phyloP scores from a whole-genome alignment of 64 coral and sea anemone genomes.

The Porites lutea region DNA sequence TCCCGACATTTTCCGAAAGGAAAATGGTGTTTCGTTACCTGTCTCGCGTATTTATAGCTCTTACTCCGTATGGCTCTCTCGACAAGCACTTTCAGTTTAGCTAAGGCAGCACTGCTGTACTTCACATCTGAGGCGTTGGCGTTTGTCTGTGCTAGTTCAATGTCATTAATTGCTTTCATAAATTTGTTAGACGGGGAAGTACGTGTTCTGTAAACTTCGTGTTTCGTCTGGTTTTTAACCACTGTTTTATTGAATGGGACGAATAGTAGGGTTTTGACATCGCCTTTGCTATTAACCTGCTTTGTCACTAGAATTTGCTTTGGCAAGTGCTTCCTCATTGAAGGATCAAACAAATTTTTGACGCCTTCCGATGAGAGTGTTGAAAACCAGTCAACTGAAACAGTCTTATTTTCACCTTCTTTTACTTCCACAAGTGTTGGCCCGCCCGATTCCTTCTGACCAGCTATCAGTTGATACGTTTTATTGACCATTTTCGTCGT shows the following conservation, averaged over 20 bases:
- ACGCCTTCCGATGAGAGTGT: no score
- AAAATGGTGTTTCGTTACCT: not conserved
- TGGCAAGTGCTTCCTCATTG: not conserved
- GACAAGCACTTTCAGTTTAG: constrained; percentile 29
- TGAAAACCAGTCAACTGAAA: no score
- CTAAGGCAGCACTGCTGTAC: not conserved
- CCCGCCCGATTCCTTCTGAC: no score
- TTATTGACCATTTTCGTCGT: not conserved
- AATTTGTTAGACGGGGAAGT: constrained; percentile 74
- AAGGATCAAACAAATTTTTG: no score
- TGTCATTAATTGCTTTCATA: constrained; percentile 68
- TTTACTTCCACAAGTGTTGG: no score
- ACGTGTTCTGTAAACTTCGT: constrained; percentile 54
- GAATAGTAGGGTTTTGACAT: no score
- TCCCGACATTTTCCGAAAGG: no score
- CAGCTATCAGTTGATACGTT: not conserved
- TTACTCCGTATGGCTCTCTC: constrained; percentile 11
- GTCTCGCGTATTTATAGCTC: constrained; percentile 51
- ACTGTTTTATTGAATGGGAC: not conserved
- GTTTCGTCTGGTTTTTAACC: constrained; percentile 32
- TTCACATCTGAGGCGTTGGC: constrained; percentile 20
- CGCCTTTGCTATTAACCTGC: no score
- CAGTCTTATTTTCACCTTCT: no score
- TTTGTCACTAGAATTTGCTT: no score
- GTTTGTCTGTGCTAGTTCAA: constrained; percentile 62